Conservation (phyloP, 2,113 vertebrate genomes). For the Orycteropus afer region DNA sequence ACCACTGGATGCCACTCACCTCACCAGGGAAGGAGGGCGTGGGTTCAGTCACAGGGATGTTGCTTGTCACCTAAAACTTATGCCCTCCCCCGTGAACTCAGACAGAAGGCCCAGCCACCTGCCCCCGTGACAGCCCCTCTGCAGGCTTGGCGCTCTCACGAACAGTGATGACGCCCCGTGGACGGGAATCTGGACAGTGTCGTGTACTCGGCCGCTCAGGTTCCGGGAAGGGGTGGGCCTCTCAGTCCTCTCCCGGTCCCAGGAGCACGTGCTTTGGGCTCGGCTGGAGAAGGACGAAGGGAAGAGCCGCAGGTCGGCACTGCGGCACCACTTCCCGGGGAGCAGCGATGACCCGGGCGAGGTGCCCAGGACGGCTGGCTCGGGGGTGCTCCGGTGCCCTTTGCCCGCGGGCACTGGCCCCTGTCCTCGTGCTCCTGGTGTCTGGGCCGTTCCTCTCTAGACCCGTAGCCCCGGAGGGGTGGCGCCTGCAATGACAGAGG, state of each 20-base stretch:
- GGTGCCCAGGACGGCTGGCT: neutral
- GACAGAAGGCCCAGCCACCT: neutral
- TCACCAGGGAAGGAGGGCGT: no score
- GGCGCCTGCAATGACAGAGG: neutral
- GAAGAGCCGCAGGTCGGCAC: neutral
- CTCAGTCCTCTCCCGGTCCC: no score
- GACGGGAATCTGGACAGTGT: neutral
- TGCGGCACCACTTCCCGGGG: accelerated
- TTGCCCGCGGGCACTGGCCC: neutral
- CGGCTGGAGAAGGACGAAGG: neutral
- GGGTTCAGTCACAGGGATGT: neutral
- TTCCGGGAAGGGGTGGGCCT: neutral
- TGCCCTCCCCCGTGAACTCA: neutral
- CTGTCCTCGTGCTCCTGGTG: accelerated
- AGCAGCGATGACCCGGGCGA: no score
- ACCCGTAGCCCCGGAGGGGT: neutral
- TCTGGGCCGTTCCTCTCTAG: neutral
- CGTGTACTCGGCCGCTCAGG: neutral
- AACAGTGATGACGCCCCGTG: neutral
- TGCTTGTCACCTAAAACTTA: neutral
- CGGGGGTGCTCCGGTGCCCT: accelerated
- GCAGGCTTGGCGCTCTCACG: neutral
- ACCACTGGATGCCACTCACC: no score
- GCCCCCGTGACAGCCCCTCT: neutral
- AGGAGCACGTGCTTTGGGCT: neutral